Evolutionary conservation across 2,888 invertebrate species (phyloP), one percentile per base, ranked within the genome.

Genomic region (Camponotus fellah): DNA sequence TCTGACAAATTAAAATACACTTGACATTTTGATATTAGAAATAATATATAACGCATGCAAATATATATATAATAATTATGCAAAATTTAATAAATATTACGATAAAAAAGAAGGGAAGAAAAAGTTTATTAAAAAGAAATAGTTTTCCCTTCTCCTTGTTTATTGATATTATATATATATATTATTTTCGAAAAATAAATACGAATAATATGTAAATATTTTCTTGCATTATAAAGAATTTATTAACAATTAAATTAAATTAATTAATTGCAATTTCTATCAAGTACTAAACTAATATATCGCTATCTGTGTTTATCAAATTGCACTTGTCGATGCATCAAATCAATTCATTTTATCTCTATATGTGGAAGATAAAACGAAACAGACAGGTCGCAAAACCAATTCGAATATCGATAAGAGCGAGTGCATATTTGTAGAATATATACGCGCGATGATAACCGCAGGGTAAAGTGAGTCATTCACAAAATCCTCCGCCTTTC

Each of bases 381-480:
- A 40, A 2, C n/a, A 12, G 17, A 17, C 21, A 62, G 49, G n/a
- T 8, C 53, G 43, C 43, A 40, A 26, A 40, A 6, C 8, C 58
- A 17, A 43, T 32, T 32, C 77, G 43, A 32, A 77, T 58, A 77
- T 77, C 32, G 56, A 68, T 53, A 77, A 56, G 56, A 77, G n/a
- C 14, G 66, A 12, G 26, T 56, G 17, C n/a, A 40, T 26, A 68
- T 43, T 58, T 77, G 32, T 43, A 26, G 53, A 40, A 66, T 26
- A 66, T 26, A 40, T 66, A 43, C 56, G 43, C 69, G 43, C 77
- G 69, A 58, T 56, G 66, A 68, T 77, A 69, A 64, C 72, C 68
- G 56, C 64, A 26, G 64, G 71, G 71, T 26, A n/a, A 69, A 68
- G 49, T 83, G 83, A 83, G 64, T 83, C 71, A 83, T 56, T 71